Percentiles rank a stretch among this genome's conserved stretches.
Conservation (phyloP, 2,888 invertebrate species). For the Agonopterix arenella region DNA sequence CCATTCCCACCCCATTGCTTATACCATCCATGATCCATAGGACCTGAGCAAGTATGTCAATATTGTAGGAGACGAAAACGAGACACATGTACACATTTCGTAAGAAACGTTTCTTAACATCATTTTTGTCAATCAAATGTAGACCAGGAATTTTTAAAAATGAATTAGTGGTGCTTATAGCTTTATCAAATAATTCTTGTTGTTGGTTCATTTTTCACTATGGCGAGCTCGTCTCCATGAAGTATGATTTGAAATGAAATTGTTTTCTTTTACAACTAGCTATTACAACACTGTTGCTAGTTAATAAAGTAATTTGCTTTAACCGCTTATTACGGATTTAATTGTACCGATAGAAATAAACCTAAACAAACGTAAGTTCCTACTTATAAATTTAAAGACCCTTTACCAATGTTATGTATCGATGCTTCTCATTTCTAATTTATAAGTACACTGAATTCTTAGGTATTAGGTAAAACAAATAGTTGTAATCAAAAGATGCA, state of each 20-base stretch:
- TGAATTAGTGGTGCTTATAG: conserved; percentile 9
- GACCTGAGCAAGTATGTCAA: conserved; percentile 17
- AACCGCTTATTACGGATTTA: background rate
- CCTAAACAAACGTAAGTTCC: too few species aligned
- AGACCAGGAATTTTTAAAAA: conserved; percentile 19
- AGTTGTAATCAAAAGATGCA: too few species aligned
- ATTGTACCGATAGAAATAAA: background rate
- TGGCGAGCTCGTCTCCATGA: too few species aligned
- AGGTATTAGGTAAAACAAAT: too few species aligned
- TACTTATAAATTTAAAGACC: too few species aligned
- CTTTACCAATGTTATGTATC: too few species aligned
- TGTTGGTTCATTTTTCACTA: conserved; percentile 13
- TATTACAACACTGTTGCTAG: too few species aligned
- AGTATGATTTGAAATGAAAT: too few species aligned
- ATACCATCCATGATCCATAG: conserved; percentile 21
- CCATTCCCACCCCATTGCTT: conserved; percentile 15
- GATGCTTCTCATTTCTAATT: too few species aligned
- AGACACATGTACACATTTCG: conserved; percentile 20
- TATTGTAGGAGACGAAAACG: conserved; percentile 17
- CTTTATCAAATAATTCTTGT: conserved; percentile 20
- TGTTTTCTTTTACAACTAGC: too few species aligned
- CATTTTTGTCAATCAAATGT: conserved; percentile 20
- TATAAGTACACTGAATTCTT: too few species aligned
- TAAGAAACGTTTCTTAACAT: conserved; percentile 12
- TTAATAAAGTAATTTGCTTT: too few species aligned